Evolutionary conservation across 2,113 vertebrate species (phyloP).

Genomic region (Gracilinanus agilis): DNA sequence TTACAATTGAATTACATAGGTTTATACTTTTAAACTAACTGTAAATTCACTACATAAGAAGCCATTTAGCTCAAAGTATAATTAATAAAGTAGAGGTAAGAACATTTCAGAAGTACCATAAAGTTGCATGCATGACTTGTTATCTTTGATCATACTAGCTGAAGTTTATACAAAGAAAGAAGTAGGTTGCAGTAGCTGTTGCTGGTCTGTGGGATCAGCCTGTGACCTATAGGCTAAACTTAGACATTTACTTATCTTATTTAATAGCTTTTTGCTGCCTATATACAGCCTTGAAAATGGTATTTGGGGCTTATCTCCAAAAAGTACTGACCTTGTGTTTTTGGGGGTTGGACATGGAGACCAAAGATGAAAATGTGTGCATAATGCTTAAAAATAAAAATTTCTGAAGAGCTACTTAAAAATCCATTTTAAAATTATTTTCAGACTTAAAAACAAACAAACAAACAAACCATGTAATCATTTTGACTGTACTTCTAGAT

Average conservation of each 20-base stretch:
- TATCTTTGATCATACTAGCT: constrained; percentile 57
- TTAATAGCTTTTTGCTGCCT: constrained; percentile 50
- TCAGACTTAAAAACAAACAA: background rate
- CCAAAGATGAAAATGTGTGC: background rate
- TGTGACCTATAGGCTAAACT: constrained; percentile 38
- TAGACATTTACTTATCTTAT: constrained; percentile 58
- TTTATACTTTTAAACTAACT: background rate
- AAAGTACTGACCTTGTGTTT: constrained; percentile 35
- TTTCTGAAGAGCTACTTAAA: background rate
- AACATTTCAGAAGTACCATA: constrained; percentile 58
- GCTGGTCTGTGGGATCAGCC: constrained; percentile 53
- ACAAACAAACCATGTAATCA: background rate
- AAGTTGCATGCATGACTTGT: constrained; percentile 63
- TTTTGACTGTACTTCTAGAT: background rate
- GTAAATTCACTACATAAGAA: background rate
- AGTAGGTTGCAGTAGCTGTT: constrained; percentile 43
- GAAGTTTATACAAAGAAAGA: constrained; percentile 40
- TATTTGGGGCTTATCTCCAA: constrained; percentile 12
- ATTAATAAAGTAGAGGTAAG: constrained; percentile 49
- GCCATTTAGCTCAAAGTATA: constrained; percentile 51
- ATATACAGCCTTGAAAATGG: constrained; percentile 37
- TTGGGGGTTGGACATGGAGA: background rate
- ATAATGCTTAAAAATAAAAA: background rate
- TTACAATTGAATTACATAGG: background rate
- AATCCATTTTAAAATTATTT: background rate